Conservation (phyloP, 2,888 invertebrate genomes). For the Plebejus anna region DNA sequence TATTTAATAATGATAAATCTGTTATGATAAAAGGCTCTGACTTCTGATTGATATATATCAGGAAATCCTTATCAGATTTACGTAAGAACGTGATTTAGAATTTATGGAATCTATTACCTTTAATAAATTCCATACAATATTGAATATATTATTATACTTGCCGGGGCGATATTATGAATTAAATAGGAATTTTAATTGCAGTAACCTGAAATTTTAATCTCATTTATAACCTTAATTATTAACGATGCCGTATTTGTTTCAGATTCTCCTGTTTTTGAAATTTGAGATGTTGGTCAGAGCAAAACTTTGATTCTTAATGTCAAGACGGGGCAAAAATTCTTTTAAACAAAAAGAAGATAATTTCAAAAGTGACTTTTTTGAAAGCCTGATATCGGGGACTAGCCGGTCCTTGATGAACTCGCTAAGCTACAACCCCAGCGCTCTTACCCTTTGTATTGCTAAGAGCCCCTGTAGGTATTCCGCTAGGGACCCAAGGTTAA, state of each 20-base stretch:
- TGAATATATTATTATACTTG: neutral
- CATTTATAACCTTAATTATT: neutral
- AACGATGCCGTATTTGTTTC: slow-evolving; percentile 51
- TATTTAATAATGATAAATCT: neutral
- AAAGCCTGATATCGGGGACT: slow-evolving; percentile 74
- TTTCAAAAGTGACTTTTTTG: slow-evolving; percentile 68
- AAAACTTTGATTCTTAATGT: slow-evolving; percentile 74
- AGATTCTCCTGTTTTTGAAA: slow-evolving; percentile 52
- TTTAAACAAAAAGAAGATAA: slow-evolving; percentile 55
- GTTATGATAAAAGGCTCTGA: neutral
- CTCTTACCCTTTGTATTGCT: slow-evolving; percentile 70
- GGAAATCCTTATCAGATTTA: slow-evolving; percentile 1
- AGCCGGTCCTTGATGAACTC: slow-evolving; percentile 78
- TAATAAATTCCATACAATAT: neutral
- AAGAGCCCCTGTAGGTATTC: slow-evolving; percentile 75
- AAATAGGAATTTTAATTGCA: neutral
- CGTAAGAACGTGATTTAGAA: neutral
- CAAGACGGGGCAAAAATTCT: slow-evolving; percentile 59
- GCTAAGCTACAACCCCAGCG: slow-evolving; percentile 73
- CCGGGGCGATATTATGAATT: no score
- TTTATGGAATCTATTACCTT: neutral
- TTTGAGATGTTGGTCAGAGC: slow-evolving; percentile 66
- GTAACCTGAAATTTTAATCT: neutral
- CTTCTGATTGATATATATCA: neutral
- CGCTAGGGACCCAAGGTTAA: slow-evolving; percentile 82